Evolutionary conservation across 2,113 vertebrate genomes (phyloP), one percentile per base, ranked within the genome.

Genomic region (Petrocephalus zakoni): DNA sequence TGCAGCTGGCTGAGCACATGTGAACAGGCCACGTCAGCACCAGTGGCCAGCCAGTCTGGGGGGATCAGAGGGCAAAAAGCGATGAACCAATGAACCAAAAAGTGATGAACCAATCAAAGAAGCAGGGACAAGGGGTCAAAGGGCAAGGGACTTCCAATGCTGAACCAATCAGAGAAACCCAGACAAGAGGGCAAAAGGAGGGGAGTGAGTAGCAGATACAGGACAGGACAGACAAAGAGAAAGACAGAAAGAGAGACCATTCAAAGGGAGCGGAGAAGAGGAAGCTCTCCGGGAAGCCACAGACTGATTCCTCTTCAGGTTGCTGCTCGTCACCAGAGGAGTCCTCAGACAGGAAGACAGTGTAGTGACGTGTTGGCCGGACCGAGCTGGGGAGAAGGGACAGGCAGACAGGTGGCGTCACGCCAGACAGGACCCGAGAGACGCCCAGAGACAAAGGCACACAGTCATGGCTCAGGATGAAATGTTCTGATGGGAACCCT

Each of bases 321-420:
- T 96, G 97, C 92, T 97, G 96, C 91, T 99, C 97, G 90, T 99
- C 98, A 88, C 97, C 97, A 91, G 98, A 99, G 22, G 97, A 99
- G 95, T 99, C 98, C 95, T 99, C 98, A 49, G 97, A 98, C 89
- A 99, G 97, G 96, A 99, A 99, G 94, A 99, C 97, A 37, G 97
- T 98, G 95, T 99, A 99, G 96, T 99, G 98, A 93, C 97, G 96
- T 87, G 97, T 95, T 61, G 98, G 98, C 94, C 96, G 98, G 94
- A 96, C 93, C 90, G 96, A 95, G 95, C 98, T 99, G 95, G 83
- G 81, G 55, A 51, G 64, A 87, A 55, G 51, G 83, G 58, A 81
- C 49, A 85, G 72, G 86, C 34, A 88, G 19, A 87, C 72, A 42
- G 72, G 29, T 29, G 11, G 46, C 6, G 51, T 49, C 47, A 52